Percentiles rank a stretch among this genome's conserved stretches.
Conservation (phyloP, 2,797 vertebrate species). For the Malacoctenus gilli region DNA sequence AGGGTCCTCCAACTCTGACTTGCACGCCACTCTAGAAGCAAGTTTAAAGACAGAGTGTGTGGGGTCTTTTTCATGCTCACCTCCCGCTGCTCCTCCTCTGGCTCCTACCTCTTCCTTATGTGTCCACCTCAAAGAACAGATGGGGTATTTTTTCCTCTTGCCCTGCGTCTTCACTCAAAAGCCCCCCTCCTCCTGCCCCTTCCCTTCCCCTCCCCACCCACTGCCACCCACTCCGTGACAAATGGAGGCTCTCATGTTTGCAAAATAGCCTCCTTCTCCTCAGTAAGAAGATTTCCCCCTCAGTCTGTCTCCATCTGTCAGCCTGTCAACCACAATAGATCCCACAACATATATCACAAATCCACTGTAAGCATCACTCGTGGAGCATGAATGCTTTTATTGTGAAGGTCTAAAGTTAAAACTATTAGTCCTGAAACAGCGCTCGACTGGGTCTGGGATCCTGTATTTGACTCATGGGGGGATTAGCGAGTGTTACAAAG, state of each 20-base stretch:
- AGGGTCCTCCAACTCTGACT: no score
- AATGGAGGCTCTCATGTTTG: conserved; percentile 8
- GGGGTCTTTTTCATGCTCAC: no score
- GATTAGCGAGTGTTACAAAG: conserved; percentile 67
- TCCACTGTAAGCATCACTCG: neutral
- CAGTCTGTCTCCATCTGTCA: neutral
- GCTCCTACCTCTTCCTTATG: conserved; percentile 3
- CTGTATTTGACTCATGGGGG: conserved; percentile 20
- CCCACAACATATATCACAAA: neutral
- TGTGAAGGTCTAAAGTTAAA: conserved; percentile 12
- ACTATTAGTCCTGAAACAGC: neutral
- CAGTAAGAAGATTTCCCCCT: neutral
- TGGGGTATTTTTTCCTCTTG: conserved; percentile 68
- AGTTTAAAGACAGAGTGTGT: no score
- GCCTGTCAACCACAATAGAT: neutral
- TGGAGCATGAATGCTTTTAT: neutral
- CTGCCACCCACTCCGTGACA: conserved; percentile 19
- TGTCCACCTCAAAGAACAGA: conserved; percentile 63
- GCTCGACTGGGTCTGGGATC: conserved; percentile 24
- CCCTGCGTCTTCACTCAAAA: conserved; percentile 38
- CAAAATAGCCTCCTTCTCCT: conserved; percentile 8
- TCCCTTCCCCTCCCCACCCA: conserved; percentile 12
- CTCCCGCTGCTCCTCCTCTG: conserved; percentile 15
- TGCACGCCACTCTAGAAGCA: no score
- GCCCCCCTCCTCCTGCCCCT: conserved; percentile 11